Evolutionary conservation across 2,113 vertebrate genomes (phyloP).

Genomic region (Ophiodon elongatus): DNA sequence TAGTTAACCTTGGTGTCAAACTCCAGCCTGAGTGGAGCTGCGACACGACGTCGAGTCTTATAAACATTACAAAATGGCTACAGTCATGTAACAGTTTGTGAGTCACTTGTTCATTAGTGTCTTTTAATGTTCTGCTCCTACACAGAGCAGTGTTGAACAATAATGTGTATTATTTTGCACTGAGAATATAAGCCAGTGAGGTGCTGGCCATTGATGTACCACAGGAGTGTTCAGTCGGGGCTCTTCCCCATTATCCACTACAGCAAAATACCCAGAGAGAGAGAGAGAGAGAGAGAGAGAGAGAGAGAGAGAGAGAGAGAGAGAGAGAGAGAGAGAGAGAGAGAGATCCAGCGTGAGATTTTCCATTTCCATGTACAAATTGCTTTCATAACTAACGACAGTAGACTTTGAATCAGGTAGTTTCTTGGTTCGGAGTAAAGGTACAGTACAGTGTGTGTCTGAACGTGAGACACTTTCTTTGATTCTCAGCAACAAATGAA

Average conservation of each 20-base stretch:
- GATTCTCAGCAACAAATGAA: slow-evolving; percentile 11
- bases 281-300: slow-evolving; percentile 41
- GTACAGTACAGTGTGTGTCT: not conserved
- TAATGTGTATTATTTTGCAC: slow-evolving; percentile 24
- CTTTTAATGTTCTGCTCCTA: not conserved
- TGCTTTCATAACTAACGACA: not conserved
- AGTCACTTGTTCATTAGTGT: slow-evolving; percentile 22
- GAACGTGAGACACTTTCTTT: slow-evolving; percentile 9
- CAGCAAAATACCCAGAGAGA: slow-evolving; percentile 42
- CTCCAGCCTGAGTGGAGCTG: not conserved
- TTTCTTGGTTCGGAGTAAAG: not conserved
- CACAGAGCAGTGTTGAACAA: slow-evolving; percentile 17
- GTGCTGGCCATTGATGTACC: slow-evolving; percentile 31
- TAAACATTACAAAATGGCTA: slow-evolving; percentile 24
- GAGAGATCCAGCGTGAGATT: slow-evolving; percentile 18
- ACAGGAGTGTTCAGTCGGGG: slow-evolving; percentile 32
- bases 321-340: not conserved
- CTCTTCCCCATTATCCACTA: slow-evolving; percentile 45
- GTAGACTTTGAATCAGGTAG: not conserved
- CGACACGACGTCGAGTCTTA: not conserved
- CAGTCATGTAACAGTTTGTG: not conserved
- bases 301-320: not conserved
- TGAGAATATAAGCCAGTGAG: slow-evolving; percentile 10
- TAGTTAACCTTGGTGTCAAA: not conserved
- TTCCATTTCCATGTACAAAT: slow-evolving; percentile 1